phyloP scores from a whole-genome alignment of 2,888 invertebrate genomes.

The Cryptocephalus moraei region DNA sequence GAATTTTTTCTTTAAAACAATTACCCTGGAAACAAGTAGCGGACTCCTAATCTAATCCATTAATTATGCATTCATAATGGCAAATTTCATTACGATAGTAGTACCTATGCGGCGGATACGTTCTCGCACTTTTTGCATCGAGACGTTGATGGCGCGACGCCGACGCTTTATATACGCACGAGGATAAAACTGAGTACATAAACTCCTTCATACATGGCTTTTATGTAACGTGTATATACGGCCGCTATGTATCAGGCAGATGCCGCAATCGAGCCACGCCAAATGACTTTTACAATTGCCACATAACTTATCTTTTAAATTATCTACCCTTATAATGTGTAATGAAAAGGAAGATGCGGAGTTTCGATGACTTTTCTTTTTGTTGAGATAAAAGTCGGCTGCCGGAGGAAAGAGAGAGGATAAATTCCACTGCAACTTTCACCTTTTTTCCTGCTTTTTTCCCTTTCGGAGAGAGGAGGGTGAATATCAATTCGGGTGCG shows the following conservation, averaged over 20 bases:
- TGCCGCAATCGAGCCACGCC: slow-evolving; percentile 29
- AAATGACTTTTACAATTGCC: slow-evolving; percentile 36
- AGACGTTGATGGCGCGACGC: slow-evolving; percentile 4
- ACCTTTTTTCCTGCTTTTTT: too few relatives aligned
- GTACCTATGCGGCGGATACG: slow-evolving; percentile 5
- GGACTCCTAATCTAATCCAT: background rate
- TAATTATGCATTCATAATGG: slow-evolving; percentile 9
- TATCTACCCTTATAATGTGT: slow-evolving; percentile 30
- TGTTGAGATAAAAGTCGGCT: background rate
- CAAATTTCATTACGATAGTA: slow-evolving; percentile 10
- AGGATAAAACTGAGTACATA: slow-evolving; percentile 6
- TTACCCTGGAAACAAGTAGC: too few relatives aligned
- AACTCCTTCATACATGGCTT: slow-evolving; percentile 3
- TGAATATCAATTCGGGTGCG: too few relatives aligned
- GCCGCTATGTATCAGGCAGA: slow-evolving; percentile 23
- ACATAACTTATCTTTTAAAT: slow-evolving; percentile 32
- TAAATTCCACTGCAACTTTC: too few relatives aligned
- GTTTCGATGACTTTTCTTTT: slow-evolving; percentile 1
- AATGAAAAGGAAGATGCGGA: slow-evolving; percentile 20
- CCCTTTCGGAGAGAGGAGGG: too few relatives aligned
- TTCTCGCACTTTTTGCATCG: slow-evolving; percentile 2
- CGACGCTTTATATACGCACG: slow-evolving; percentile 8
- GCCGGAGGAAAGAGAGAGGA: background rate
- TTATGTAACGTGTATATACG: background rate
- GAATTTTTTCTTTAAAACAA: too few relatives aligned